Evolutionary conservation across 2,797 vertebrate genomes (phyloP).

Genomic region (Notolabrus celidotus): DNA sequence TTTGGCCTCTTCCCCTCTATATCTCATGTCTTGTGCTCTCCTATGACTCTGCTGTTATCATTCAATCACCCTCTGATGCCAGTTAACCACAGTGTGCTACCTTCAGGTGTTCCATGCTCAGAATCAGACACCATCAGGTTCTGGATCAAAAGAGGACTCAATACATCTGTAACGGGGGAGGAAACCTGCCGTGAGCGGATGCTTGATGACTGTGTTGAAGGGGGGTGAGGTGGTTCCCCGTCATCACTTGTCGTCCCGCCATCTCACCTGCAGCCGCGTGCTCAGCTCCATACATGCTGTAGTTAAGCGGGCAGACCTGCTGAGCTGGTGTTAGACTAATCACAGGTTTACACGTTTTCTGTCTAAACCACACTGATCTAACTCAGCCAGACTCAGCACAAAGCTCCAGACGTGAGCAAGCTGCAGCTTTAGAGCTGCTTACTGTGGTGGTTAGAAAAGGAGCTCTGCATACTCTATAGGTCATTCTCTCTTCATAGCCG

Average conservation of each 20-base stretch:
- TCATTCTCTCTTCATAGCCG: conserved; percentile 34
- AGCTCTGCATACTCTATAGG: conserved; percentile 30
- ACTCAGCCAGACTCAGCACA: conserved; percentile 74
- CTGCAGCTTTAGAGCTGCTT: conserved; percentile 64
- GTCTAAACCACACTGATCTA: conserved; percentile 71
- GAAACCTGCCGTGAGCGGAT: conserved; percentile 1
- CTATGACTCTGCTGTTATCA: background rate
- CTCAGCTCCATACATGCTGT: conserved; percentile 39
- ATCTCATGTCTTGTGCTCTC: conserved; percentile 3
- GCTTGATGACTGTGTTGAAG: conserved; percentile 25
- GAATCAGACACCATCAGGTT: conserved; percentile 5
- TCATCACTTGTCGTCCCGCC: conserved; percentile 23
- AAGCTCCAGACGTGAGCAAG: conserved; percentile 81
- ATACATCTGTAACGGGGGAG: background rate
- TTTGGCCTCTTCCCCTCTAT: conserved; percentile 1
- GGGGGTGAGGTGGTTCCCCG: conserved; percentile 23
- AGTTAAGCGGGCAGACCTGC: conserved; percentile 71
- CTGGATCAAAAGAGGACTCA: conserved; percentile 3
- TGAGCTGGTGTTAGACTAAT: conserved; percentile 82
- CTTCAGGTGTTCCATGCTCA: background rate
- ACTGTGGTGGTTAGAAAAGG: conserved; percentile 48
- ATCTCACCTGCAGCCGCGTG: conserved; percentile 53
- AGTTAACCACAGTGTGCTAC: background rate
- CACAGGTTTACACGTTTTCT: conserved; percentile 73
- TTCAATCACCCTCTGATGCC: background rate